Evolutionary conservation across 1,140 invertebrate species (phyloP), one percentile per base, ranked within the genome.

Genomic region (Aradophagus sp.): DNA sequence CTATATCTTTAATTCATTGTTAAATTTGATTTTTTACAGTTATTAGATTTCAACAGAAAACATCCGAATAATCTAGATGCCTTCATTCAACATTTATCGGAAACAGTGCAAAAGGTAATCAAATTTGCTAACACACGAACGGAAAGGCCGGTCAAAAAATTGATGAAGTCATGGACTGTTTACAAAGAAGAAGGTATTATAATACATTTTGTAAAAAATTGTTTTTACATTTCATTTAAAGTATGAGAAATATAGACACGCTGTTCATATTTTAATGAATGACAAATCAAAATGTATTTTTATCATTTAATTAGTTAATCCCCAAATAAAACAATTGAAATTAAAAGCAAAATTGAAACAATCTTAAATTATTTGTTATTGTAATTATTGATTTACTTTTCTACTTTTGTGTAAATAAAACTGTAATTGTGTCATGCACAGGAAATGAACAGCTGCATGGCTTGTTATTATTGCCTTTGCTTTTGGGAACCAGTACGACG

Each of bases 21-120:
- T 23, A 23, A 34, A 34, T 34, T 4, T 34, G 2, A n/a, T 14
- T 14, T 56, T 55, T 32, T 48, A 44, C 12, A 39, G n/a, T 34
- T 39, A 48, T 15, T 48, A 19, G 53, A 58, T 17, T 59, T 59
- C 26, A 48, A 34, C 26, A 39, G 0, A 0, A 31, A 31, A 32
- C 48, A 27, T 41, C 34, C 34, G 0, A 39, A 47, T 32, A 10
- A 6, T 12, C 20, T 15, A 7, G 27, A 59, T 15, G 6, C 3
- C 8, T 38, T 59, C 29, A 48, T 29, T 12, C 14, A 31, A 36
- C 1, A 47, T 11, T 2, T 31, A 8, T 12, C 42, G 1, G 10
- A 13, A 0, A 20, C 16, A 13, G 13, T 11, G 0, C 2, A 14
- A 10, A 39, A 32, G 26, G 1, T 59, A 14, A 39, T 59, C 48